These are phyloP conservation scores for Agrenia bidenticulata DNA, from an alignment of 2,888 invertebrate species.

Conservation along the genomic window DNA sequence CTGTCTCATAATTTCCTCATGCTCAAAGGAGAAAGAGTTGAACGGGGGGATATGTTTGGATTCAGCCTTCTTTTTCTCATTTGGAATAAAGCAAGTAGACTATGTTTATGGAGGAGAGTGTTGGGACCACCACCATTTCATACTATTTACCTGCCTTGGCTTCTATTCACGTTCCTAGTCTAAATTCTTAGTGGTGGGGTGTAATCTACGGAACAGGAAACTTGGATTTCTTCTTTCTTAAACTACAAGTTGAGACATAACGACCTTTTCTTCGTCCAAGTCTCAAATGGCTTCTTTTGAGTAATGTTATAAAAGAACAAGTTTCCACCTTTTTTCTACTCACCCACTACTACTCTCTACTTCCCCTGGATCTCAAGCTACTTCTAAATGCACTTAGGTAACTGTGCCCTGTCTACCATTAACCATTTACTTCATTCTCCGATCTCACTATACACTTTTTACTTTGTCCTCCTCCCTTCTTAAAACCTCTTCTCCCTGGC, in stretches of 20 bases:
- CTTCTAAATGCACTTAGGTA: conserved; percentile 18
- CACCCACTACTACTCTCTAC: not conserved
- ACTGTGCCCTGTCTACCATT: conserved; percentile 6
- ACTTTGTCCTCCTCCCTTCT: not conserved
- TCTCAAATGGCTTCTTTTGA: conserved; percentile 40
- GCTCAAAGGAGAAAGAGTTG: conserved; percentile 10
- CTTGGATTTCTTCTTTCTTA: conserved; percentile 29
- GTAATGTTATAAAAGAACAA: conserved; percentile 24
- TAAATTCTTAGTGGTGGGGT: not conserved
- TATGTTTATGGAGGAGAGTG: no score
- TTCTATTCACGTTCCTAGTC: not conserved
- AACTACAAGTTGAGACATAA: conserved; percentile 34
- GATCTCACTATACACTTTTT: not conserved
- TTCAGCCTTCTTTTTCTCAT: conserved; percentile 5
- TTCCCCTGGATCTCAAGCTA: not conserved
- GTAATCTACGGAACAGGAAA: conserved; percentile 19
- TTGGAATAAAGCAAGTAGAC: not conserved
- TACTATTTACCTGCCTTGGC: not conserved
- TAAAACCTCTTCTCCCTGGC: not conserved
- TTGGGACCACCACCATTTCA: no score
- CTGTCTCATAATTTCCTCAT: conserved; percentile 18
- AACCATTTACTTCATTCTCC: conserved; percentile 1
- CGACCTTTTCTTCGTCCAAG: conserved; percentile 40
- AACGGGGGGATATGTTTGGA: not conserved
- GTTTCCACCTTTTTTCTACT: conserved; percentile 18